phyloP scores from a whole-genome alignment of 2,113 vertebrate genomes.

The Tetrax tetrax region DNA sequence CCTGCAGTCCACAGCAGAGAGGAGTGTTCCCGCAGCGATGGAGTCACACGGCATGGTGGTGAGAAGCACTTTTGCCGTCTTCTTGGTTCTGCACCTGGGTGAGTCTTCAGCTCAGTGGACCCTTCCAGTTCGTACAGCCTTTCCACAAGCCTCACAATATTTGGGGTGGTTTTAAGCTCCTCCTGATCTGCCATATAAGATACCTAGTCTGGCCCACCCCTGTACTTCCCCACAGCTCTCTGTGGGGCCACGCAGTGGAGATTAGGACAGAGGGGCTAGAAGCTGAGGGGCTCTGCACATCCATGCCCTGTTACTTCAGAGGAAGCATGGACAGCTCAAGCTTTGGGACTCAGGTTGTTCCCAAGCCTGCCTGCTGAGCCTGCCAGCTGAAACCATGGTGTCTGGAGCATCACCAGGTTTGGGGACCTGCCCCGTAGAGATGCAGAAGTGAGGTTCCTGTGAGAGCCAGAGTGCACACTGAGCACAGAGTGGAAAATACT shows the following conservation, averaged over 20 bases:
- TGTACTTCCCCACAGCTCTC: neutral
- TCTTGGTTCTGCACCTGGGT: conserved; percentile 38
- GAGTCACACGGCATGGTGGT: fast-evolving
- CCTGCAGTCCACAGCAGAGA: fast-evolving
- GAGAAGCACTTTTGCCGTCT: fast-evolving
- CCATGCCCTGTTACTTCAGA: neutral
- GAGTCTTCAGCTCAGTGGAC: conserved; percentile 1
- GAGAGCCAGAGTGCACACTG: neutral
- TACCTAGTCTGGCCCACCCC: neutral
- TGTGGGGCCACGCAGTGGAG: no score
- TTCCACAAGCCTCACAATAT: neutral
- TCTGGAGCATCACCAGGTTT: neutral
- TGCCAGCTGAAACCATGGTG: neutral
- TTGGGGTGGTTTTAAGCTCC: neutral
- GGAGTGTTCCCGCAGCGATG: neutral
- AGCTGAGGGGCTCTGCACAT: neutral
- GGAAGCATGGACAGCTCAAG: neutral
- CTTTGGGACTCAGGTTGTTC: neutral
- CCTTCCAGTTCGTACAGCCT: neutral
- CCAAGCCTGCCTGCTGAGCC: neutral
- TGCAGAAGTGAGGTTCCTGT: neutral
- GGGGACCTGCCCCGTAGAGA: neutral
- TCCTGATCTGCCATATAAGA: neutral
- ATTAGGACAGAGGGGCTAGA: neutral
- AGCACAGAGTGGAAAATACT: neutral